phyloP scores from a whole-genome alignment of 2,797 vertebrate species.

The Tadarida brasiliensis region DNA sequence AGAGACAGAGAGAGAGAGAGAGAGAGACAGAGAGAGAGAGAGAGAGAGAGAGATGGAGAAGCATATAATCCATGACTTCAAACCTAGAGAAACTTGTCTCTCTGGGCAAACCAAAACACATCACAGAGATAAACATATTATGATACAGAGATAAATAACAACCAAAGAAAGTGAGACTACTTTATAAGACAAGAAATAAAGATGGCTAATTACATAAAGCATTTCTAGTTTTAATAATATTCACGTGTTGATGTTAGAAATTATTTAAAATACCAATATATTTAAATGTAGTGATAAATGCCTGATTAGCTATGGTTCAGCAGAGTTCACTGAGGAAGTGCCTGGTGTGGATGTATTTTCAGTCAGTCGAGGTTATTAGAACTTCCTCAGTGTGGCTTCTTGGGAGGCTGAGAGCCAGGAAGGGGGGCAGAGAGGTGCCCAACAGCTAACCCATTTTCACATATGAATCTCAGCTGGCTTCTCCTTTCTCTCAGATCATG shows the following conservation, averaged over 20 bases:
- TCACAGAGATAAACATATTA: background rate
- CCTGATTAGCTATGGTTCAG: background rate
- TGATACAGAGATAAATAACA: background rate
- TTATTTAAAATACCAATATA: background rate
- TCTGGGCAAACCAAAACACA: background rate
- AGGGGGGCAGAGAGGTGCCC: too few relatives aligned
- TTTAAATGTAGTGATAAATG: background rate
- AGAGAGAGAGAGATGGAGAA: background rate
- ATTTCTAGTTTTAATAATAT: conserved; percentile 28
- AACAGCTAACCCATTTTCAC: background rate
- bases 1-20: background rate
- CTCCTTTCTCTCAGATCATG: background rate
- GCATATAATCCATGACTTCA: background rate
- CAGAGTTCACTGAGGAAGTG: background rate
- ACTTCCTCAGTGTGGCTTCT: background rate
- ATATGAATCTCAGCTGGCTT: background rate
- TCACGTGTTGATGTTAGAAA: conserved; percentile 23
- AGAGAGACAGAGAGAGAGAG: background rate
- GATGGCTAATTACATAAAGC: background rate
- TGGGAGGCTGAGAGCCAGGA: background rate
- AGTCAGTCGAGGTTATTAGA: background rate
- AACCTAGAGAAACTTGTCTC: background rate
- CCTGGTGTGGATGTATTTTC: background rate
- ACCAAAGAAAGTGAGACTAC: background rate
- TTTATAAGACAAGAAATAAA: background rate